Evolutionary conservation across 2,113 vertebrate genomes (phyloP).

Genomic region (Pseudorasbora parva): DNA sequence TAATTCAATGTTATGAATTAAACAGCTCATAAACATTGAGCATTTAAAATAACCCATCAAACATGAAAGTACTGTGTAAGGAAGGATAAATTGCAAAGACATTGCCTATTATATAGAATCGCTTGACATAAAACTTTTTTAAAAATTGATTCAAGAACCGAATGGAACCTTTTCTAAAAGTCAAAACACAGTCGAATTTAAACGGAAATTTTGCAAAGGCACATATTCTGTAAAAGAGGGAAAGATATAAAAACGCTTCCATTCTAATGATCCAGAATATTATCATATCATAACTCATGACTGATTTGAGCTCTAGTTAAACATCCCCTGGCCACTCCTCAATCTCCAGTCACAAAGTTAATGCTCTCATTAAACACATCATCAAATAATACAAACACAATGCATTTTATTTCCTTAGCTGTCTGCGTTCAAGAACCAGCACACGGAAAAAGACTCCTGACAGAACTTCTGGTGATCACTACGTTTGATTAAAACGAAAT

Average conservation of each 20-base stretch:
- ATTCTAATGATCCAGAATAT: neutral
- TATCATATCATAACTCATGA: neutral
- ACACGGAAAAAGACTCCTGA: conserved; percentile 8
- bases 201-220: neutral
- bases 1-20: too few relatives aligned
- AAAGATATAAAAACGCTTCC: neutral
- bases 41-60: too few relatives aligned
- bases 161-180: too few relatives aligned
- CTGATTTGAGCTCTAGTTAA: neutral
- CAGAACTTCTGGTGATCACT: conserved; percentile 63
- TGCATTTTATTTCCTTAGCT: neutral
- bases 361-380: neutral
- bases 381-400: neutral
- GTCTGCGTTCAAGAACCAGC: neutral
- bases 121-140: too few relatives aligned
- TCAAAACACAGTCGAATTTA: too few relatives aligned
- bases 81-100: too few relatives aligned
- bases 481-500: conserved; percentile 71
- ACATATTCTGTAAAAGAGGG: neutral
- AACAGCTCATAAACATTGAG: too few relatives aligned
- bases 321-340: neutral
- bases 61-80: too few relatives aligned
- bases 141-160: too few relatives aligned
- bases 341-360: neutral
- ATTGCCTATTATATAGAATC: too few relatives aligned